These are phyloP conservation scores for Spialia ferax DNA, from an alignment of 2,888 invertebrate genomes.

Conservation along the genomic window DNA sequence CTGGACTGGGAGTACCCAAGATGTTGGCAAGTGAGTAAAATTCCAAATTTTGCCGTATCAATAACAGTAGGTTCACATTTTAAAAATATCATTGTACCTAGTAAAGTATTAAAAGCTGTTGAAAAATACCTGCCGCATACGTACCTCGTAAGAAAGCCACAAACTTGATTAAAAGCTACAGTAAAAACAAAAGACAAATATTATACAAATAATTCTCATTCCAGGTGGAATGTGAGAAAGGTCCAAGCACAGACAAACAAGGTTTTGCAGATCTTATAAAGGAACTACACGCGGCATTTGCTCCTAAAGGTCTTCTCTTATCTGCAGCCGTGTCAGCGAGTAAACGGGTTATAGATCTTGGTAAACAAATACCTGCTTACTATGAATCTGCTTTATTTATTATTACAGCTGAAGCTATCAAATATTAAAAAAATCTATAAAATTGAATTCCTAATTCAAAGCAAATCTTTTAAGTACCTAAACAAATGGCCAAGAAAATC, in stretches of 20 bases:
- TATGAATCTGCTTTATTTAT: too few relatives aligned
- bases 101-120: too few relatives aligned
- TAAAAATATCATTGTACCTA: too few relatives aligned
- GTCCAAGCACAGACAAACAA: constrained; percentile 92
- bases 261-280: constrained; percentile 91
- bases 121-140: too few relatives aligned
- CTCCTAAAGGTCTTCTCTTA: constrained; percentile 90
- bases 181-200: not conserved
- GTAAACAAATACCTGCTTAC: constrained; percentile 69
- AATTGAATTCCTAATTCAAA: too few relatives aligned
- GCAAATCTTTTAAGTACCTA: too few relatives aligned
- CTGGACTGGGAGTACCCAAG: constrained; percentile 98
- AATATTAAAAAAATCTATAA: too few relatives aligned
- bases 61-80: too few relatives aligned
- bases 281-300: constrained; percentile 91
- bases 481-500: too few relatives aligned
- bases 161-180: too few relatives aligned
- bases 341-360: constrained; percentile 93
- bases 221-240: constrained; percentile 93
- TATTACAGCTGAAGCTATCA: too few relatives aligned
- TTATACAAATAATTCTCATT: not conserved
- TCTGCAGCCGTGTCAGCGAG: constrained; percentile 95
- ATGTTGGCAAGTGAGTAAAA: constrained; percentile 91
- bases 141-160: too few relatives aligned
- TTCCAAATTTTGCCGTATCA: not conserved